phyloP scores from a whole-genome alignment of 1,140 invertebrate species.

The Drosophila auraria region DNA sequence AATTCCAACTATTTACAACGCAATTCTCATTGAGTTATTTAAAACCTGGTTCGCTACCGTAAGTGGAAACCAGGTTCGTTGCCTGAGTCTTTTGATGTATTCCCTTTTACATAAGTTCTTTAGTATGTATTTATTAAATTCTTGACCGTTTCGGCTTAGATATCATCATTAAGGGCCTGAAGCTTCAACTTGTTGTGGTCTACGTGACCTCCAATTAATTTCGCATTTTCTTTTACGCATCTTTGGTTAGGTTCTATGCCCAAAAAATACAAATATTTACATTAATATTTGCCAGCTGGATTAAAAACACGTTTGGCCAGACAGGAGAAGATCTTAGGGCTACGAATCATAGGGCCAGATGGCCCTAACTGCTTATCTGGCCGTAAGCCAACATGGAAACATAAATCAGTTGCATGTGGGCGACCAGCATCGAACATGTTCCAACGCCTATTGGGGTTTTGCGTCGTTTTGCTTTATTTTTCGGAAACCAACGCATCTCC shows the following conservation, averaged over 20 bases:
- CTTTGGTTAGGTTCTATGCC: slow-evolving; percentile 4
- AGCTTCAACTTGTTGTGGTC: background rate
- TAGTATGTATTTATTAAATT: background rate
- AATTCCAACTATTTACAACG: background rate
- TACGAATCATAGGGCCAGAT: background rate
- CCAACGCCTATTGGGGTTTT: slow-evolving; percentile 55
- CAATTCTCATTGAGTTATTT: background rate
- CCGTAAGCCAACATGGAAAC: slow-evolving; percentile 16
- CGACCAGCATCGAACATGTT: slow-evolving; percentile 74
- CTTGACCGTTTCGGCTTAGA: background rate
- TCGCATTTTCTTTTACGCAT: slow-evolving; percentile 32
- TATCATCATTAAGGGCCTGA: background rate
- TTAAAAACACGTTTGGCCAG: slow-evolving; percentile 30
- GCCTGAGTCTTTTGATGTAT: slow-evolving; percentile 42
- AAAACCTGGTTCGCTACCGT: background rate
- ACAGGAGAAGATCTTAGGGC: slow-evolving; percentile 6
- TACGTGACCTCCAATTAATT: slow-evolving; percentile 27
- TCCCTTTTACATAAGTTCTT: background rate
- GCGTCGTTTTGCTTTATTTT: slow-evolving; percentile 40
- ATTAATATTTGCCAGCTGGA: background rate
- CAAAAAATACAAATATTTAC: background rate
- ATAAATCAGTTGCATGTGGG: slow-evolving; percentile 65
- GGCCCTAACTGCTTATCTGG: background rate
- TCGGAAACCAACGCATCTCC: slow-evolving; percentile 49
- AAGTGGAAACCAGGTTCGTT: slow-evolving; percentile 28